Evolutionary conservation across 2,888 invertebrate genomes (phyloP), one percentile per base, ranked within the genome.

Genomic region (Orthosia cruda): DNA sequence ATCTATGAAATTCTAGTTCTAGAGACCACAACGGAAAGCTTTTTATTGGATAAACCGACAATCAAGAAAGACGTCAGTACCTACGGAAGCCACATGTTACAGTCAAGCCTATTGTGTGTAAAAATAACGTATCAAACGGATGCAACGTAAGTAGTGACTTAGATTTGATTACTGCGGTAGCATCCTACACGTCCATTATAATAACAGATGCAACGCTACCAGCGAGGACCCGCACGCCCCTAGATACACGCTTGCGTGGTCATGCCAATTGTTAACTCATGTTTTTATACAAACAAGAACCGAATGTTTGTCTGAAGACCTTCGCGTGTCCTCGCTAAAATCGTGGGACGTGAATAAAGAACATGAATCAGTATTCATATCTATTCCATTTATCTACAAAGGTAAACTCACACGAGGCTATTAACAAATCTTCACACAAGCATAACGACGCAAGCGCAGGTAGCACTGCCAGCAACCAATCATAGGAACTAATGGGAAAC

Each of bases 51-150:
- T 66, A 20, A 63, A 57, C 12, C 40, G 9, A 9, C 40, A 64
- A 63, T 54, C 45, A 54, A 50, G 20, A 32, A 67, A 71, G 26
- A 75, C 55, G 61, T 49, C 40, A 67, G 70, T 11, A 26, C 32
- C n/a, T 59, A 47, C 63, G 80, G 79, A 83, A 63, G 45, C 57
- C 63, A 72, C 64, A 84, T 26, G 68, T 52, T 45, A 57, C 71
- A 62, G 55, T 45, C 79, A 67, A 62, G 73, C 62, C 80, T 73
- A 83, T 80, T 80, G 80, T 81, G 69, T 78, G 62, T 84, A 84
- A 84, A 84, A 84, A 80, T 81, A 84, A 76, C 81, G 58, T 85
- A 81, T 62, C 64, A 52, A 81, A 69, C 82, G 81, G 82, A 82
- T 82, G 85, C 82, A 71, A 71, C 54, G 82, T 76, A 85, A 84